Percentiles rank a stretch among this genome's conserved stretches.
Evolutionary conservation across 64 coral and sea anemone genomes (phyloP).

Genomic region (Orbicella faveolata): DNA sequence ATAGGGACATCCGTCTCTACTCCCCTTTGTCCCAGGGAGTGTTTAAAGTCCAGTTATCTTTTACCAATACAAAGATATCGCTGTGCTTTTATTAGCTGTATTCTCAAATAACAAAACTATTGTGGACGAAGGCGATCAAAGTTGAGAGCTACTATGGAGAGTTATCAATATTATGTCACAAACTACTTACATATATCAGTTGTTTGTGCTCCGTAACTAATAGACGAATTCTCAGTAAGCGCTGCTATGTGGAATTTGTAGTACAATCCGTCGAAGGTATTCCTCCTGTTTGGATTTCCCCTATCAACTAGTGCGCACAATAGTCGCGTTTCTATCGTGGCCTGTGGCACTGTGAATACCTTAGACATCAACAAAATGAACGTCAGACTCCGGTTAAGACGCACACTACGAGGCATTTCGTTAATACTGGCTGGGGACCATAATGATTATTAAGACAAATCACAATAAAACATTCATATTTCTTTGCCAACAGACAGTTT

Average conservation of each 20-base stretch:
- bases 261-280: not conserved
- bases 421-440: too few species aligned
- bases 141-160: not conserved
- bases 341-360: conserved; percentile 7
- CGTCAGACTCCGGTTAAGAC: not conserved
- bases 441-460: too few species aligned
- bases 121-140: too few species aligned
- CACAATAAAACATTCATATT: not conserved
- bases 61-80: too few species aligned
- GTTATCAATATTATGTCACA: not conserved
- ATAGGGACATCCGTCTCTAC: too few species aligned
- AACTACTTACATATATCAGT: not conserved
- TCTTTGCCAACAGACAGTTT: not conserved
- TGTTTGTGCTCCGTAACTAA: conserved; percentile 16
- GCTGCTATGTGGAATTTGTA: conserved; percentile 2
- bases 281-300: not conserved
- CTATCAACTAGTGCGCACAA: not conserved
- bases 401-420: too few species aligned
- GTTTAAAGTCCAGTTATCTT: too few species aligned
- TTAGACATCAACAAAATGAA: not conserved
- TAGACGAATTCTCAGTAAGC: conserved; percentile 18
- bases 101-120: too few species aligned
- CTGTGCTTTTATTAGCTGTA: too few species aligned
- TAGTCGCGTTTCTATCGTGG: not conserved
- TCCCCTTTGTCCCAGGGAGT: too few species aligned